A percentile compares a stretch with the other conserved stretches of the same genome.
Evolutionary conservation across 2,888 invertebrate genomes (phyloP).

Genomic region (Sinotaia quadrata): DNA sequence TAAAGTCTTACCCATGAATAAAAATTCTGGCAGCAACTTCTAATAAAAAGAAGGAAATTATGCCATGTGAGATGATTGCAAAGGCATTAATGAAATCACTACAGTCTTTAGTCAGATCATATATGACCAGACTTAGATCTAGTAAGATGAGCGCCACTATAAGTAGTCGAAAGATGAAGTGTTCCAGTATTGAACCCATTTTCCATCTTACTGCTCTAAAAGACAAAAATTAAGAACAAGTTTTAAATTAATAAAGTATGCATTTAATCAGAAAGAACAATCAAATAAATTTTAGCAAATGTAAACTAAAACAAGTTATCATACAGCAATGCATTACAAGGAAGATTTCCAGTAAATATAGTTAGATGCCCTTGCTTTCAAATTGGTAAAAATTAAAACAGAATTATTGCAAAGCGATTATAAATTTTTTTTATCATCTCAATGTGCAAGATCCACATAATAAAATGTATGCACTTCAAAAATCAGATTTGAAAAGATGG

Average conservation of each 20-base stretch:
- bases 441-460: too few relatives aligned
- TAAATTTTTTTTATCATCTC: too few relatives aligned
- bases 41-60: constrained; percentile 72
- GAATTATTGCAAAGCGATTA: too few relatives aligned
- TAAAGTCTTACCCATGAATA: constrained; percentile 72
- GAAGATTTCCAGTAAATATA: neutral
- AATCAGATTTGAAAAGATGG: too few relatives aligned
- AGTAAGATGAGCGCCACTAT: constrained; percentile 63
- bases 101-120: constrained; percentile 55
- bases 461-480: too few relatives aligned
- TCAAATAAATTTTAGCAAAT: neutral
- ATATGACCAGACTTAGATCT: constrained; percentile 63
- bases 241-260: neutral
- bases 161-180: constrained; percentile 61
- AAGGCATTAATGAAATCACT: constrained; percentile 43
- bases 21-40: constrained; percentile 72
- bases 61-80: constrained; percentile 69
- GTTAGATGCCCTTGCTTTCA: neutral
- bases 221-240: constrained; percentile 19
- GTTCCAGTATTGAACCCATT: constrained; percentile 55
- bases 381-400: too few relatives aligned
- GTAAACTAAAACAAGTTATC: neutral
- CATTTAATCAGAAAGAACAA: neutral
- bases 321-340: neutral
- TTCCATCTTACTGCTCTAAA: constrained; percentile 53